Evolutionary conservation across 2,113 vertebrate genomes (phyloP).

Genomic region (Pontoporia blainvillei): DNA sequence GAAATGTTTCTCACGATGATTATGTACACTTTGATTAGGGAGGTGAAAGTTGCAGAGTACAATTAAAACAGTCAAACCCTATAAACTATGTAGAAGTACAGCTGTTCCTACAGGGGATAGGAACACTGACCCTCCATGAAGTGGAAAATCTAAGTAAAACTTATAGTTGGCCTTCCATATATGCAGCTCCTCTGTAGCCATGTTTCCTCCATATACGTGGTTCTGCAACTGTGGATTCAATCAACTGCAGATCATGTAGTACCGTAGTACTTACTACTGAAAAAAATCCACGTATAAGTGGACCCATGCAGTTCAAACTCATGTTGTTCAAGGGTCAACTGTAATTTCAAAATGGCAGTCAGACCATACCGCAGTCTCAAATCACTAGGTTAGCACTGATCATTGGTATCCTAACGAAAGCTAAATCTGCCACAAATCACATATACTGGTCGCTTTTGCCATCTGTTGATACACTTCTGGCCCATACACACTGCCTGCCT

Average conservation of each 20-base stretch:
- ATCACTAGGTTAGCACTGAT: background rate
- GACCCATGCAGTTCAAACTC: background rate
- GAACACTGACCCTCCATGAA: background rate
- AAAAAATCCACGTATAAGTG: background rate
- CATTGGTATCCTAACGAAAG: background rate
- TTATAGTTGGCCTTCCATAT: background rate
- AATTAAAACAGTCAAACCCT: background rate
- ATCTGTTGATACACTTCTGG: background rate
- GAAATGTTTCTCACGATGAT: background rate
- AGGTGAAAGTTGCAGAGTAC: background rate
- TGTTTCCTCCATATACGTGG: background rate
- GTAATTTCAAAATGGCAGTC: background rate
- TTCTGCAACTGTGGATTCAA: background rate
- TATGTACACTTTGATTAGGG: background rate
- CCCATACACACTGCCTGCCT: background rate
- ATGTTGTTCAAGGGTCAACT: background rate
- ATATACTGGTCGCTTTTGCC: background rate
- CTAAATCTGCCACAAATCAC: background rate
- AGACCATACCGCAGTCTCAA: background rate
- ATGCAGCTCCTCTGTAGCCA: background rate
- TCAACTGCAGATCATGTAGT: background rate
- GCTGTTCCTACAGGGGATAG: background rate
- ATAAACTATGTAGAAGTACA: background rate
- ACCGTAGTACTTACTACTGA: background rate
- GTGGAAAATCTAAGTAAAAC: background rate